phyloP scores from a whole-genome alignment of 2,113 vertebrate species.

The Lepidothrix coronata region DNA sequence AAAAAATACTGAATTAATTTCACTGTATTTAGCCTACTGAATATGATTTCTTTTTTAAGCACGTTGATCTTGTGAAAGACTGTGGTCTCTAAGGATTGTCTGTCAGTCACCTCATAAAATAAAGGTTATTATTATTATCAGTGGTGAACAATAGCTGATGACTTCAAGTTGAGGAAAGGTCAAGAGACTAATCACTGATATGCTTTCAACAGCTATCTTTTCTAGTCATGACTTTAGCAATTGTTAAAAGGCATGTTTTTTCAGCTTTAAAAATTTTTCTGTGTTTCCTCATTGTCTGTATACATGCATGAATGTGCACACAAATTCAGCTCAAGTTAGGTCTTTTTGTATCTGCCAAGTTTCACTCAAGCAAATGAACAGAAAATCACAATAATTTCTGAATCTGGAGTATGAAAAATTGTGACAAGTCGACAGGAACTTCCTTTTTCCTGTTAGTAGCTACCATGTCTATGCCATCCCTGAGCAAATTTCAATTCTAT shows the following conservation, averaged over 20 bases:
- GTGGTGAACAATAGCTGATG: not conserved
- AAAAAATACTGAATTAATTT: conserved; percentile 45
- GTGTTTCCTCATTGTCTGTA: not conserved
- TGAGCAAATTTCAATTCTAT: not conserved
- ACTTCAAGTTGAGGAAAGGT: conserved; percentile 54
- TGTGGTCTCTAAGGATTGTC: not conserved
- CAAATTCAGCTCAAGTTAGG: not conserved
- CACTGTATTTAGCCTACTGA: not conserved
- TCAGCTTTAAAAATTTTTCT: not conserved
- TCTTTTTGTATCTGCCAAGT: not conserved
- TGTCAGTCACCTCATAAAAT: conserved; percentile 56
- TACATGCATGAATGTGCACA: not conserved
- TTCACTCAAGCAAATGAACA: not conserved
- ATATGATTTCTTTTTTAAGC: conserved; percentile 14
- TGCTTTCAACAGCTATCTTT: conserved; percentile 36
- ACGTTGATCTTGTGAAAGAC: conserved; percentile 17
- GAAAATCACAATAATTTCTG: not conserved
- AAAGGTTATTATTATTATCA: conserved; percentile 61
- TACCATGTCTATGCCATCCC: not conserved
- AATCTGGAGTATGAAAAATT: not conserved
- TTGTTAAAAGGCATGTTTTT: conserved; percentile 4
- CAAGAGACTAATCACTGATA: conserved; percentile 58
- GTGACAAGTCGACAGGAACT: not conserved
- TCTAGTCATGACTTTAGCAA: not conserved
- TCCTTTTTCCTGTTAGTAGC: not conserved